Evolutionary conservation across 1,140 invertebrate genomes (phyloP), one percentile per base, ranked within the genome.

Genomic region (Drosophila jambulina): DNA sequence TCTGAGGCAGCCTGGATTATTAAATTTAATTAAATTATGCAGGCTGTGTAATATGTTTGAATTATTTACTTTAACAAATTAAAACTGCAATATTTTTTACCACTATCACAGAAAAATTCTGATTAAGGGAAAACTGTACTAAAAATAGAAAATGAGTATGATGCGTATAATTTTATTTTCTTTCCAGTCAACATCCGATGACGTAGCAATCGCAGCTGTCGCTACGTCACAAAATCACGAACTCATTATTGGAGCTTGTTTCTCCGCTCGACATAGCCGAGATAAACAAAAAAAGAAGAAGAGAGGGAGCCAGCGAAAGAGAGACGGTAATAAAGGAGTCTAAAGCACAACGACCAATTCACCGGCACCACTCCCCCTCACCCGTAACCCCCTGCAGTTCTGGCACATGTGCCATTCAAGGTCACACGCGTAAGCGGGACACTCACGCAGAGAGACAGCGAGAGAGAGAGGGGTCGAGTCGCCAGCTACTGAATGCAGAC

Each of bases 371-470:
- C 32, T n/a, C 23, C 32, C 40, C 46, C 36, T 38, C 32, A 60
- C 13, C 21, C 27, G 19, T 54, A 27, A 61, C 49, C 48, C 29
- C 82, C 64, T 87, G 84, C 80, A 80, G 60, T 80, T 88, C 80
- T 77, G 80, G 67, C 80, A 86, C 84, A 83, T 84, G 77, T 77
- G 71, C 27, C 21, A 46, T 34, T 62, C 84, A 88, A 88, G 84
- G 84, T 88, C 85, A 61, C 59, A 78, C 77, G 53, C 64, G 57
- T 48, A 58, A 58, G 45, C 83, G 77, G 79, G 74, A 23, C 43
- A 71, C 43, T 32, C 62, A 34, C 46, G 45, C 62, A 62, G 70
- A 36, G 43, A 15, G 23, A 17, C 17, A 45, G 34, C 32, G 42
- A 21, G 36, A 23, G 25, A 43, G 54, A 60, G 61, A 6, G 60